Base-by-base conservation (phyloP, 37 sponge, comb jelly and placozoan species). In the Diacarnus erythraeanus region DNA sequence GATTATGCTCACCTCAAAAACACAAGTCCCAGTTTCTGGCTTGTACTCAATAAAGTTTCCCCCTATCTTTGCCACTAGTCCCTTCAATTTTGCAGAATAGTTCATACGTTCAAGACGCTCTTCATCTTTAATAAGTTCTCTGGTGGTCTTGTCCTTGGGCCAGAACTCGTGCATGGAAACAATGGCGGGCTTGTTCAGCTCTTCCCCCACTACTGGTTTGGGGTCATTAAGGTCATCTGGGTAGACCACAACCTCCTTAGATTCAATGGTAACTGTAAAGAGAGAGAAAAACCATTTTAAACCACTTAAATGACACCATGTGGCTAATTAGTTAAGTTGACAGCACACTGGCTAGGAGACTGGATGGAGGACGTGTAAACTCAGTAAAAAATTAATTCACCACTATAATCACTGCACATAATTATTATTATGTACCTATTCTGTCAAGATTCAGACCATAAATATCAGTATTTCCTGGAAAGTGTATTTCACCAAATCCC, bases 171-270 rank as follows among this genome's bases (percentile, higher is more conserved):
- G 74, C 57, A 96, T 63, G 25, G 76, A 76, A 29, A 96, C 78
- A 0, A 80, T 69, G 20, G 97, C 97, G 64, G 42, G 57, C 71
- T 96, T 96, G 84, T 96, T 96, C 69, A 96, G 59, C 42, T 84
- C 89, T 39, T 87, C 64, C 21, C 97, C 97, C 29, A 67, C 69
- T 10, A 54, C 71, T 26, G 97, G 97, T 57, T 93, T 96, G 44
- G 22, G 18, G 64, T 75, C 56, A 65, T 31, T 31, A 18, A 33
- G 12, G 10, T 93, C 94, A 67, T 92, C 92, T 18, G 89, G 94
- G 69, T 96, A 96, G 38, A 96, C 94, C 12, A 79, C 64, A 56
- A 96, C 93, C 71, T 93, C 97, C 72, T 83, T 96, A 34, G 35
- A 80, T 3, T 80, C 87, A 65, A 96, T 96, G 33, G 27, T 57